A percentile compares a stretch with the other conserved stretches of the same genome.
These are phyloP conservation scores for Hypothenemus hampei DNA, from an alignment of 1,140 invertebrate genomes.

Conservation along the genomic window DNA sequence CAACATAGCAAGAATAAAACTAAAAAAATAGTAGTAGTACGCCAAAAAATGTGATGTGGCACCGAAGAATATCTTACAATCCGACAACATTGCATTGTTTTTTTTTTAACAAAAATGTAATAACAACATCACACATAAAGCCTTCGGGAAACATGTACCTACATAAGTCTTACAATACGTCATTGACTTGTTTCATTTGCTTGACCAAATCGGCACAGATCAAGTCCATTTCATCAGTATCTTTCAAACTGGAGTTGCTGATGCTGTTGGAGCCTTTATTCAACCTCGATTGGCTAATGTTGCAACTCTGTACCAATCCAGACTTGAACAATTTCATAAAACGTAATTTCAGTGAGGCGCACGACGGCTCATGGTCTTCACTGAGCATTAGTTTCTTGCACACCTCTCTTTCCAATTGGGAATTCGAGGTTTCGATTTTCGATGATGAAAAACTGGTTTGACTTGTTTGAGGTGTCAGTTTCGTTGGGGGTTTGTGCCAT, in stretches of 20 bases:
- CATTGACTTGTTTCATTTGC: conserved; percentile 60
- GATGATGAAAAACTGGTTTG: conserved; percentile 22
- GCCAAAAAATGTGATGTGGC: too few species aligned
- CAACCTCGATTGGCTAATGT: conserved; percentile 22
- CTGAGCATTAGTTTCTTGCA: background rate
- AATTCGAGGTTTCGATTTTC: conserved; percentile 7
- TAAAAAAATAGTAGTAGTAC: too few species aligned
- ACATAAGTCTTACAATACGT: conserved; percentile 14
- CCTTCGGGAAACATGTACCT: too few species aligned
- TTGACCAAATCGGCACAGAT: conserved; percentile 58
- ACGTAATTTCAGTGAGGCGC: conserved; percentile 13
- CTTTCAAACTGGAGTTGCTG: conserved; percentile 67
- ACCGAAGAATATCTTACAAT: too few species aligned
- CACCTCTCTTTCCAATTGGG: background rate
- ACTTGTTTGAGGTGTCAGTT: conserved; percentile 17
- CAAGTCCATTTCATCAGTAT: conserved; percentile 61
- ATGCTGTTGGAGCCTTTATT: conserved; percentile 53
- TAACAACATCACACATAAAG: too few species aligned
- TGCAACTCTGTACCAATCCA: conserved; percentile 34
- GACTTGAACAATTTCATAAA: conserved; percentile 17
- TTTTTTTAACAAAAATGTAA: too few species aligned
- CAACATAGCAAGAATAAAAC: too few species aligned
- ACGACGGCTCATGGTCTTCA: background rate
- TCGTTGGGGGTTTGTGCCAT: background rate
- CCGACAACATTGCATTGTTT: too few species aligned